Conservation (phyloP, 1,140 invertebrate genomes). For the Helicoverpa zea region DNA sequence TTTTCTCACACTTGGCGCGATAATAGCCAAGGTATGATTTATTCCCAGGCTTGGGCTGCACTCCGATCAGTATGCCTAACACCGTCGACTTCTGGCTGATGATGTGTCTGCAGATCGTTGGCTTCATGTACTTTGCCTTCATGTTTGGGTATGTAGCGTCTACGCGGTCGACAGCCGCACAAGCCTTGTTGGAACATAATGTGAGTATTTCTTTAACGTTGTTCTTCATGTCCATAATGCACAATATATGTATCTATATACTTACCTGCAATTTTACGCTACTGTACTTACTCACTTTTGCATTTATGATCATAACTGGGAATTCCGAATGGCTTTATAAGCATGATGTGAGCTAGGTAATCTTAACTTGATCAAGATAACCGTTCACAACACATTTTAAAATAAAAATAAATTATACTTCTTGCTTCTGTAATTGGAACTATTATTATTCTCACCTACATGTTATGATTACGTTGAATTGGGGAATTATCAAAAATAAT, state of each 20-base stretch:
- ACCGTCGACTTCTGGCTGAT: conserved; percentile 65
- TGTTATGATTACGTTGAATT: conserved; percentile 2
- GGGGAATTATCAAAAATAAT: conserved; percentile 12
- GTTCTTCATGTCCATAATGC: too few relatives aligned
- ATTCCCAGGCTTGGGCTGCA: conserved; percentile 72
- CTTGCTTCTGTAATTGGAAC: background rate
- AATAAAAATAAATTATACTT: too few relatives aligned
- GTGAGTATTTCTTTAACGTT: conserved; percentile 55
- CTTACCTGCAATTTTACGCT: too few relatives aligned
- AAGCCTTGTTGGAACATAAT: conserved; percentile 72
- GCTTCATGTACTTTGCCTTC: conserved; percentile 75
- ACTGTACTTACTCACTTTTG: too few relatives aligned
- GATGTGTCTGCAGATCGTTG: conserved; percentile 65
- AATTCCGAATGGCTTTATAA: too few relatives aligned
- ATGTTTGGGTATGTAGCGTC: conserved; percentile 79
- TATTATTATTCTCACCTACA: background rate
- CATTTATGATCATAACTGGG: too few relatives aligned
- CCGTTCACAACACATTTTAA: too few relatives aligned
- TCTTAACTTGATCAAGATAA: too few relatives aligned
- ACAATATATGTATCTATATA: too few relatives aligned
- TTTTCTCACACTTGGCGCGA: too few relatives aligned
- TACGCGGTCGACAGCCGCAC: conserved; percentile 66
- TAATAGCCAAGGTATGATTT: background rate
- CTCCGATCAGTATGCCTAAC: conserved; percentile 62
- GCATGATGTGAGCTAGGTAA: too few relatives aligned